phyloP scores from a whole-genome alignment of 2,888 invertebrate species.

The Ormyrus rosae region DNA sequence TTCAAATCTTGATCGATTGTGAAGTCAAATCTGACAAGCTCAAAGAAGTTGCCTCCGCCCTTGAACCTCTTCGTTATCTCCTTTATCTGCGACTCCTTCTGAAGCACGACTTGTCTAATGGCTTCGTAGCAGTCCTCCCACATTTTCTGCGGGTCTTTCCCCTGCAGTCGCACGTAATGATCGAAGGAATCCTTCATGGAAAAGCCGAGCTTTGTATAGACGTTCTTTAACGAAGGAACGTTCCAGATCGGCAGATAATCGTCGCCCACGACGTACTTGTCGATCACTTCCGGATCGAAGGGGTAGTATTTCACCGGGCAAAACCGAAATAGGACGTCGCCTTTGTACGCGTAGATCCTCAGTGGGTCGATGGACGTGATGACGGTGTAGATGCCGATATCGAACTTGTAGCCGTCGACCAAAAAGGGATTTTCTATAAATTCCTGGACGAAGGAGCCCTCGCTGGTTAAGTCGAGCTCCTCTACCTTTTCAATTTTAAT shows the following conservation, averaged over 20 bases:
- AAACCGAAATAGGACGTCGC: constrained; percentile 93
- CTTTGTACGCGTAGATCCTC: constrained; percentile 91
- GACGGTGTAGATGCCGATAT: constrained; percentile 95
- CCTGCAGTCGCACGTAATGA: constrained; percentile 82
- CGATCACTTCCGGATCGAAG: constrained; percentile 86
- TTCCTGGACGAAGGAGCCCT: constrained; percentile 92
- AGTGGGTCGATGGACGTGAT: constrained; percentile 94
- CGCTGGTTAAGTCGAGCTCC: constrained; percentile 83
- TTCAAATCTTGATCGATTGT: constrained; percentile 91
- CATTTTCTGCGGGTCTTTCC: constrained; percentile 83
- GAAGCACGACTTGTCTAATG: constrained; percentile 82
- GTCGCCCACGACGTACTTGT: constrained; percentile 96
- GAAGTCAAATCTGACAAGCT: constrained; percentile 96
- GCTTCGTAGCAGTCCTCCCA: constrained; percentile 90
- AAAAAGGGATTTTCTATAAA: constrained; percentile 92
- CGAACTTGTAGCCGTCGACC: constrained; percentile 96
- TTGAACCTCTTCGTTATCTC: constrained; percentile 77
- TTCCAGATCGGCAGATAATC: constrained; percentile 97
- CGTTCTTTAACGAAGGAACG: constrained; percentile 85
- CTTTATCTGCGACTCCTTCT: constrained; percentile 85
- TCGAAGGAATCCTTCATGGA: constrained; percentile 93
- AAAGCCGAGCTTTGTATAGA: constrained; percentile 84
- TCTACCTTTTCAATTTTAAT: constrained; percentile 85
- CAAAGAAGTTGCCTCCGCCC: constrained; percentile 86
- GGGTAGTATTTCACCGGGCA: constrained; percentile 94